Conservation (phyloP, 2,113 vertebrate genomes). For the Heptranchias perlo region DNA sequence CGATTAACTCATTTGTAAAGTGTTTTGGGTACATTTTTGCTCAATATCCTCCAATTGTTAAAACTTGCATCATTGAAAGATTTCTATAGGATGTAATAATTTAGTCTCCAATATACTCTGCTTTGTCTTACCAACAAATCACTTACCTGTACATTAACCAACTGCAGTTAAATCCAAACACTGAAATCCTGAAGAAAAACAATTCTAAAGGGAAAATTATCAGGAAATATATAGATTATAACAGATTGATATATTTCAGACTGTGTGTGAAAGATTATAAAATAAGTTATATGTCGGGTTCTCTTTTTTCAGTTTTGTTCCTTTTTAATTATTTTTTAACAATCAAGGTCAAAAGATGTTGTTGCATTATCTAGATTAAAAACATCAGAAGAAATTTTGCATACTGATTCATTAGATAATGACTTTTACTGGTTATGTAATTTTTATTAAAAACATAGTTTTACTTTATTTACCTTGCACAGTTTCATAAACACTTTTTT, state of each 20-base stretch:
- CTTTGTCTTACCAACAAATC: background rate
- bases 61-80: conserved; percentile 79
- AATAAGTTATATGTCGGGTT: background rate
- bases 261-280: background rate
- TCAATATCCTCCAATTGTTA: conserved; percentile 98
- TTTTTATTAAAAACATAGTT: background rate
- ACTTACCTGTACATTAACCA: background rate
- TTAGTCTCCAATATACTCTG: background rate
- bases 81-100: conserved; percentile 38
- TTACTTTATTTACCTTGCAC: background rate
- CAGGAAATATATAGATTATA: background rate
- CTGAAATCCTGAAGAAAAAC: background rate
- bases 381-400: background rate
- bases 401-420: background rate
- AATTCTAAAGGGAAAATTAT: background rate
- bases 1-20: conserved; percentile 9
- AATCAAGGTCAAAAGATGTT: background rate
- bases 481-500: background rate
- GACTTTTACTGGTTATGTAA: background rate
- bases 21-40: conserved; percentile 51
- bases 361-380: background rate
- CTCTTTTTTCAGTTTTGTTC: background rate
- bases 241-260: background rate
- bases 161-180: background rate
- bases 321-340: background rate